Conservation (phyloP, 2,113 vertebrate genomes). For the Paedocypris sp. region DNA sequence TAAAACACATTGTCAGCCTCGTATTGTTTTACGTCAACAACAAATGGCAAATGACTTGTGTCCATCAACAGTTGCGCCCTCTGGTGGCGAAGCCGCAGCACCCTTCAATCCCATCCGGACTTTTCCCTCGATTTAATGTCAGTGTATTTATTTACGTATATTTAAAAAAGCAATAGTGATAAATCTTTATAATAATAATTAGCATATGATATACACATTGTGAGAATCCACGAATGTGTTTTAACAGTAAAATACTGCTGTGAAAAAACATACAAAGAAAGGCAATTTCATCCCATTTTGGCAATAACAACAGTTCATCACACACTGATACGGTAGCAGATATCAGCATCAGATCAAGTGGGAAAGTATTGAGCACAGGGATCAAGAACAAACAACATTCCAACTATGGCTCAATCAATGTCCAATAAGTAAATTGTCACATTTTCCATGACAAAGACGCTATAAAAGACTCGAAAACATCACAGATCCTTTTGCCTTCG, state of each 20-base stretch:
- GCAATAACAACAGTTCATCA: constrained; percentile 21
- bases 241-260: constrained; percentile 23
- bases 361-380: neutral
- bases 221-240: constrained; percentile 25
- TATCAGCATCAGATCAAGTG: constrained; percentile 10
- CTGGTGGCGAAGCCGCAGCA: neutral
- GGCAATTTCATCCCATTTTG: constrained; percentile 24
- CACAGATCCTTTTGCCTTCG: constrained; percentile 15
- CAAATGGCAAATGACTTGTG: neutral
- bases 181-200: neutral
- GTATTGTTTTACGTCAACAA: neutral
- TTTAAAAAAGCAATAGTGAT: too few species aligned
- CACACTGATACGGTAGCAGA: constrained; percentile 9
- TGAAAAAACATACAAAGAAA: constrained; percentile 28
- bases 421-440: constrained; percentile 1
- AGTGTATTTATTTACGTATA: too few species aligned
- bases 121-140: too few species aligned
- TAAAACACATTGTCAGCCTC: constrained; percentile 6
- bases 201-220: constrained; percentile 15
- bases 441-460: neutral
- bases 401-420: neutral
- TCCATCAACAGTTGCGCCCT: neutral
- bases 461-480: neutral
- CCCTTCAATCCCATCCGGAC: too few species aligned
- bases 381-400: neutral